phyloP scores from a whole-genome alignment of 2,113 vertebrate genomes.

The Ancistrus triradiatus region DNA sequence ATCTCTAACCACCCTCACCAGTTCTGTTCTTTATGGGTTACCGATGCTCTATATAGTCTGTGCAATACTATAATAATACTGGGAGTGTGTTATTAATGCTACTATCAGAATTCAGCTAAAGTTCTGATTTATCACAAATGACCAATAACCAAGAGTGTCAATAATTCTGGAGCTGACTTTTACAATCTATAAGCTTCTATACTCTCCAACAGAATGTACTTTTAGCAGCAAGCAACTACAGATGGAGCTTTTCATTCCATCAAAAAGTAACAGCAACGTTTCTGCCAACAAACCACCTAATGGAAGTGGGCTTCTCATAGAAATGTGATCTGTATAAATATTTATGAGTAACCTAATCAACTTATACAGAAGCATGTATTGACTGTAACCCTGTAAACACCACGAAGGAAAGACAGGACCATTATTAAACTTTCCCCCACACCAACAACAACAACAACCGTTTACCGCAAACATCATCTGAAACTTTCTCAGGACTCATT shows the following conservation, averaged over 20 bases:
- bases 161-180: too few species aligned
- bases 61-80: too few species aligned
- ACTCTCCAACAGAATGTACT: conserved; percentile 34
- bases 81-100: too few species aligned
- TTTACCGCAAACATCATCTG: too few species aligned
- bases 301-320: neutral
- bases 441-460: conserved; percentile 8
- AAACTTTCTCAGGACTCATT: conserved; percentile 10
- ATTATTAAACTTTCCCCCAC: conserved; percentile 13
- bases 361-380: neutral
- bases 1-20: too few species aligned
- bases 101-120: too few species aligned
- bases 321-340: conserved; percentile 4
- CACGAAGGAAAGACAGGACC: conserved; percentile 19
- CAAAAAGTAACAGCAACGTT: conserved; percentile 32
- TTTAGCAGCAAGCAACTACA: conserved; percentile 50
- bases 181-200: too few species aligned
- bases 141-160: too few species aligned
- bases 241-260: conserved; percentile 37
- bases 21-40: too few species aligned
- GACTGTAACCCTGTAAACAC: conserved; percentile 41
- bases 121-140: too few species aligned
- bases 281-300: conserved; percentile 17
- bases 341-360: conserved; percentile 12
- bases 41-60: too few species aligned